These are phyloP conservation scores for Pangasius macronema DNA, from an alignment of 2,797 vertebrate genomes.

Conservation along the genomic window DNA sequence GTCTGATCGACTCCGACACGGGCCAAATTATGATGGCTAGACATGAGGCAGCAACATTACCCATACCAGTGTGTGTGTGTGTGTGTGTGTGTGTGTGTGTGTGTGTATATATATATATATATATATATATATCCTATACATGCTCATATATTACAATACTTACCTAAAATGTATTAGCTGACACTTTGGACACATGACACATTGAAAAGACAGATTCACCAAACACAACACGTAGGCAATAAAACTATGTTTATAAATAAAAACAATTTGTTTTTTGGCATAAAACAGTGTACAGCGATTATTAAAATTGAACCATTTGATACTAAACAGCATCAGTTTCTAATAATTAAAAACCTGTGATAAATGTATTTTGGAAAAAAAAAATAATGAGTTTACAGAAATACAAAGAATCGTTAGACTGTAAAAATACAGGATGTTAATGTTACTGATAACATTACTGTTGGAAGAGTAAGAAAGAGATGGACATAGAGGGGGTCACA, in stretches of 20 bases:
- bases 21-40: no score
- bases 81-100: background rate
- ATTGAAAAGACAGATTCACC: background rate
- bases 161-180: background rate
- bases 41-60: background rate
- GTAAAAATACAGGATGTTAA: constrained; percentile 51
- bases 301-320: constrained; percentile 57
- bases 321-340: constrained; percentile 59
- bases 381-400: constrained; percentile 43
- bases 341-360: constrained; percentile 57
- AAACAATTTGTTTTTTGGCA: constrained; percentile 60
- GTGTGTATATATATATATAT: background rate
- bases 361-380: constrained; percentile 52
- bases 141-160: background rate
- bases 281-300: constrained; percentile 63
- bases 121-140: background rate
- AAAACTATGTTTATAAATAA: constrained; percentile 74
- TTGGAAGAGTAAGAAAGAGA: constrained; percentile 47
- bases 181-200: background rate
- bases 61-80: background rate
- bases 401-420: constrained; percentile 51
- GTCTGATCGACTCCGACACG: no score
- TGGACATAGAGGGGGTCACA: background rate
- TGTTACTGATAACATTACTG: constrained; percentile 55
- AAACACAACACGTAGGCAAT: constrained; percentile 55